A percentile compares a stretch with the other conserved stretches of the same genome.
These are phyloP conservation scores for Burhinus oedicnemus DNA, from an alignment of 2,113 vertebrate genomes.

Conservation along the genomic window DNA sequence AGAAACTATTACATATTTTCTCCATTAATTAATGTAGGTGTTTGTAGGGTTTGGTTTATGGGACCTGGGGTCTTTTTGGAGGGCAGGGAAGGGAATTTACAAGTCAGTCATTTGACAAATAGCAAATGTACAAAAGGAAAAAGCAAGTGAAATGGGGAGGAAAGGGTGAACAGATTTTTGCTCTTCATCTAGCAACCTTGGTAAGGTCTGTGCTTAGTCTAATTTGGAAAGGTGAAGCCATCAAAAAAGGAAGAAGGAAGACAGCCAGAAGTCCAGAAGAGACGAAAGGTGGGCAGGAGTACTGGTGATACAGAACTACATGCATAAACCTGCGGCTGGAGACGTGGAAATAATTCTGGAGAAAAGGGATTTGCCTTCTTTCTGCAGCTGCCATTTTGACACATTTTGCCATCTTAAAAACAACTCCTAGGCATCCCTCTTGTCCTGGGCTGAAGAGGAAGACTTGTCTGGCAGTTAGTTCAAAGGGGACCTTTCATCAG, in stretches of 20 bases:
- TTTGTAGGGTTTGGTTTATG: not conserved
- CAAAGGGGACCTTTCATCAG: constrained; percentile 36
- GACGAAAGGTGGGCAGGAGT: not conserved
- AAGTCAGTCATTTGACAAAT: not conserved
- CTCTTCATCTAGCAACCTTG: not conserved
- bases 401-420: not conserved
- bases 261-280: not conserved
- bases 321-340: not conserved
- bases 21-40: not conserved
- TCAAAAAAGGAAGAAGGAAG: not conserved
- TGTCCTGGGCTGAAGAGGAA: constrained; percentile 7
- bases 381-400: constrained; percentile 24
- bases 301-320: not conserved
- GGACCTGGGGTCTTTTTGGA: not conserved
- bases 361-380: not conserved
- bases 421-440: not conserved
- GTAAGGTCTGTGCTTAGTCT: not conserved
- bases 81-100: not conserved
- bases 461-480: constrained; percentile 2
- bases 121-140: not conserved
- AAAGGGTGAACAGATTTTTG: not conserved
- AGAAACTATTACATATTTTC: not conserved
- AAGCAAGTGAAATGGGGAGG: not conserved
- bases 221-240: not conserved
- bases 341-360: not conserved